phyloP scores from a whole-genome alignment of 92 coral and sea anemone genomes.

The Blastomussa wellsi region DNA sequence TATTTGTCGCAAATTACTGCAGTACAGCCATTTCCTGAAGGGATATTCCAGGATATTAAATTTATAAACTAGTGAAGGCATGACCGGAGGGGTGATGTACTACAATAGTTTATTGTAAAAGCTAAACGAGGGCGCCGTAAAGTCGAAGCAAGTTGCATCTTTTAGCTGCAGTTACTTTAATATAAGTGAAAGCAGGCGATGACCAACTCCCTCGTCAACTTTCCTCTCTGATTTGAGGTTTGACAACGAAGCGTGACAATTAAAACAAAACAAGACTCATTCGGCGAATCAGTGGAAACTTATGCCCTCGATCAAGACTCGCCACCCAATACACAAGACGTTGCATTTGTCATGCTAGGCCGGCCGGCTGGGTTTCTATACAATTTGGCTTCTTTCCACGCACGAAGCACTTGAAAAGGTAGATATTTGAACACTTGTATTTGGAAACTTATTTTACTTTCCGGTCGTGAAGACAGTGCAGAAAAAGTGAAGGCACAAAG shows the following conservation, averaged over 20 bases:
- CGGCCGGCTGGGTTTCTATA: background rate
- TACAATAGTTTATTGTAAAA: background rate
- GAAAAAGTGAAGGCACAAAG: background rate
- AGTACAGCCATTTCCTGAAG: background rate
- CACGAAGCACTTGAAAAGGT: background rate
- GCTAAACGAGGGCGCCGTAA: constrained; percentile 7
- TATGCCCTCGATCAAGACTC: background rate
- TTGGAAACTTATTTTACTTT: background rate
- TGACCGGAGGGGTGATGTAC: background rate
- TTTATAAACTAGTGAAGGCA: background rate
- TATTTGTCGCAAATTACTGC: background rate
- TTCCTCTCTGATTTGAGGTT: background rate
- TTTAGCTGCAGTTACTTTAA: background rate
- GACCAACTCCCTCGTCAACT: background rate
- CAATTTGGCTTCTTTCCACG: background rate
- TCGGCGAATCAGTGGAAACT: background rate
- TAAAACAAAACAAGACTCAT: background rate
- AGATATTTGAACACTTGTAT: background rate
- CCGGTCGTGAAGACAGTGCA: background rate
- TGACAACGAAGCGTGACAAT: background rate
- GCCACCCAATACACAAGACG: background rate
- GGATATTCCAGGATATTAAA: background rate
- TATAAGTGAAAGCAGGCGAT: background rate
- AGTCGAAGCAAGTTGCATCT: constrained; percentile 11
- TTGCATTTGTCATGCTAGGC: background rate